phyloP scores from a whole-genome alignment of 2,797 vertebrate species.

The Nannoperca obscura region DNA sequence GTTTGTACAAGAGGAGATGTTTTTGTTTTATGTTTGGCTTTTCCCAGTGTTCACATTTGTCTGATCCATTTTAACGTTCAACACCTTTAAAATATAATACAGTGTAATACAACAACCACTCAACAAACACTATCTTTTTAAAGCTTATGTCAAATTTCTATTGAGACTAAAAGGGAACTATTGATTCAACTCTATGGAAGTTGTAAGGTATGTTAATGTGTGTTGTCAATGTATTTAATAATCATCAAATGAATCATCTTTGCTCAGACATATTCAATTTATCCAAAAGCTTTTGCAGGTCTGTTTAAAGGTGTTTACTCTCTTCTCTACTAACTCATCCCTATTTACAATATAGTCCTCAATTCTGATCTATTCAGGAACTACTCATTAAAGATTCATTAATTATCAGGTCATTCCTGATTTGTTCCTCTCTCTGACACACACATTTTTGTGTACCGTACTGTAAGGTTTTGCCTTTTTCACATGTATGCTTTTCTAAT shows the following conservation, averaged over 20 bases:
- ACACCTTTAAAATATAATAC: background rate
- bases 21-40: background rate
- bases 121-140: background rate
- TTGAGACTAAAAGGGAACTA: background rate
- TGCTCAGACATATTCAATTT: too few relatives aligned
- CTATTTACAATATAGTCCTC: too few relatives aligned
- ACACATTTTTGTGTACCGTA: too few relatives aligned
- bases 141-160: background rate
- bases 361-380: too few relatives aligned
- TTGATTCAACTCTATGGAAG: background rate
- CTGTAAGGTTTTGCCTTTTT: too few relatives aligned
- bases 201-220: background rate
- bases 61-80: slow-evolving; percentile 8
- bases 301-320: too few relatives aligned
- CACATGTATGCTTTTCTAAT: background rate
- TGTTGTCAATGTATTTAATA: background rate
- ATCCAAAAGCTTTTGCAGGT: too few relatives aligned
- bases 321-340: too few relatives aligned
- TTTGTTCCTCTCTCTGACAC: too few relatives aligned
- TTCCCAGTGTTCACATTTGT: slow-evolving; percentile 7
- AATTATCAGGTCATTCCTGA: too few relatives aligned
- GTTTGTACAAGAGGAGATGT: slow-evolving; percentile 8
- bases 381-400: too few relatives aligned
- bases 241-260: too few relatives aligned
- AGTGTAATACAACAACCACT: background rate